Percentiles rank a stretch among this genome's conserved stretches.
phyloP scores from a whole-genome alignment of 2,797 vertebrate species.

The Octomys mimax region DNA sequence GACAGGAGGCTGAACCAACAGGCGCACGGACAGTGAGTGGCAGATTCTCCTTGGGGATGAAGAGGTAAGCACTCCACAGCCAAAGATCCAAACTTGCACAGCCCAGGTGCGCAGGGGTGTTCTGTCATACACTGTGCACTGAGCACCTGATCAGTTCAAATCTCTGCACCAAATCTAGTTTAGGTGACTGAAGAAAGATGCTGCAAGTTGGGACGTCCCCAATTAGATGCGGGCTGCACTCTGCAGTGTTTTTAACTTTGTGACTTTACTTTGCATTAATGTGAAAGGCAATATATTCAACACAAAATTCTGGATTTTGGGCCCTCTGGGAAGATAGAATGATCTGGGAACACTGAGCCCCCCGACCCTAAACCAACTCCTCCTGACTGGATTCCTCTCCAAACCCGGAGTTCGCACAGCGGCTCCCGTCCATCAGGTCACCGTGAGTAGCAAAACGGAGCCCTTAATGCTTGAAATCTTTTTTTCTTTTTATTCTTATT shows the following conservation, averaged over 20 bases:
- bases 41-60: neutral
- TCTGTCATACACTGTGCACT: neutral
- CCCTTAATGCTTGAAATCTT: no score
- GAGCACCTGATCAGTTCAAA: neutral
- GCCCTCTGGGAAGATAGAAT: neutral
- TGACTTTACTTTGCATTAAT: neutral
- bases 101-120: neutral
- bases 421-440: neutral
- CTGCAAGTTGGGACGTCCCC: neutral
- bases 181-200: neutral
- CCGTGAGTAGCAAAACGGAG: neutral
- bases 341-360: rapidly evolving
- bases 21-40: no score
- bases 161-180: neutral
- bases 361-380: neutral
- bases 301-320: neutral
- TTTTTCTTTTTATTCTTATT: no score
- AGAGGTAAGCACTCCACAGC: neutral
- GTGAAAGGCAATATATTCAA: conserved; percentile 1
- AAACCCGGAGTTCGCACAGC: neutral
- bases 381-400: no score
- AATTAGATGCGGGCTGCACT: neutral
- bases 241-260: neutral
- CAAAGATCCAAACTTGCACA: neutral
- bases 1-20: neutral